Percentiles rank a stretch among this genome's conserved stretches.
Conservation (phyloP, 2,113 vertebrate genomes). For the Meriones unguiculatus region DNA sequence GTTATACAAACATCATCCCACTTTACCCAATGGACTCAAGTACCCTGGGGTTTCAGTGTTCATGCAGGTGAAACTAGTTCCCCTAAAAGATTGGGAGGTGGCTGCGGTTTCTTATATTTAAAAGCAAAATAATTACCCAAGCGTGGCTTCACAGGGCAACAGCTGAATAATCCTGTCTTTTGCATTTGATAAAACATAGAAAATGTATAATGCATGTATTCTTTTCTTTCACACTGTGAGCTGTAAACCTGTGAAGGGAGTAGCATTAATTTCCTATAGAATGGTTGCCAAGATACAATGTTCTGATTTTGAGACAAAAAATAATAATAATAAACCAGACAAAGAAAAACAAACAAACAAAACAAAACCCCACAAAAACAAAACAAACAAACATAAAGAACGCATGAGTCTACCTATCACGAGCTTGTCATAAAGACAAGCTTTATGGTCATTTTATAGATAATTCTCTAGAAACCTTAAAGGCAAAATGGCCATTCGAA, state of each 20-base stretch:
- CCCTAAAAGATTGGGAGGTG: not conserved
- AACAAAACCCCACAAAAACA: not conserved
- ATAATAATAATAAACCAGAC: not conserved
- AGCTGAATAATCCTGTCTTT: slow-evolving; percentile 17
- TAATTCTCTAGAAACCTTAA: slow-evolving; percentile 41
- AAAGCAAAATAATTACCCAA: slow-evolving; percentile 40
- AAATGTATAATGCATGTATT: not conserved
- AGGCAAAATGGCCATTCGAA: not conserved
- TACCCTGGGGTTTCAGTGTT: not conserved
- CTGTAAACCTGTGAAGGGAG: slow-evolving; percentile 24
- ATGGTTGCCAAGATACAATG: slow-evolving; percentile 19
- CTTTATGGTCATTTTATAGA: not conserved
- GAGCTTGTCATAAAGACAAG: not conserved
- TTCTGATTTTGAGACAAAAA: slow-evolving; percentile 7
- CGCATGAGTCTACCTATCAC: not conserved
- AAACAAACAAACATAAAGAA: not conserved
- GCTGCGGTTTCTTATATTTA: not conserved
- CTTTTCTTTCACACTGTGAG: not conserved
- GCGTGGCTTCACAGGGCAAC: not conserved
- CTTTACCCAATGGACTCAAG: not conserved
- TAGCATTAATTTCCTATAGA: slow-evolving; percentile 42
- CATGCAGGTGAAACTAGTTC: not conserved
- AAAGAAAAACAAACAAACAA: no score
- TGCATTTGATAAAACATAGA: not conserved
- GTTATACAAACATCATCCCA: not conserved